Base-by-base conservation (phyloP, 1,140 invertebrate species). In the Odontomachus brunneus region DNA sequence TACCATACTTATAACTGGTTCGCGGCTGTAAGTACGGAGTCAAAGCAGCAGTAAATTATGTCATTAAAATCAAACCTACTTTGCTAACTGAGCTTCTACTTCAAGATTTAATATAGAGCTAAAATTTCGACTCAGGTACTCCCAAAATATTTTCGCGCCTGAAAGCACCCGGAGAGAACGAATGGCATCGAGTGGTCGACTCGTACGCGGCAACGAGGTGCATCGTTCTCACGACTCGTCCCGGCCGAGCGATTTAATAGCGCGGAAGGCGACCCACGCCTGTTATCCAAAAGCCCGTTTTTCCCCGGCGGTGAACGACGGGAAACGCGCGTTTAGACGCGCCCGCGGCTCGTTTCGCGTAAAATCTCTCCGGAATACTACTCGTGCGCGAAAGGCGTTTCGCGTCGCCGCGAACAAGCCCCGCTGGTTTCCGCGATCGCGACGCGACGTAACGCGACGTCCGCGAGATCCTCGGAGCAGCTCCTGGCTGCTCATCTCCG, bases 401-500 rank as follows among this genome's bases (percentile, higher is more conserved):
- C n/a, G 29, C 15, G 29, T 78, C 51, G 55, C 3, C 38, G 38
- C 38, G 51, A 69, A 38, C 49, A 57, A 49, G 51, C 29, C n/a
- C 2, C 29, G 29, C 62, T 51, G 53, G 59, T 82, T 87, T 78
- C 5, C 12, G 24, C 55, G 69, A 65, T 71, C 60, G 76, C 51
- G 53, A 69, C 57, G 22, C 67, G 53, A 69, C 57, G 22, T 59
- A 65, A 51, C 17, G 57, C 33, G 63, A 48, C 33, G 24, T 75
- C 63, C 67, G 83, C 33, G 17, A 29, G 38, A 81, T 33, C 5
- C 65, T 72, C 66, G 75, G 29, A 72, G 83, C 76, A 33, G n/a
- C 71, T 67, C 72, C 63, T 87, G 67, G 84, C 62, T 66, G 83
- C 72, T 87, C 83, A 89, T 89, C 88, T 85, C 74, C 72, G 67